Conservation (phyloP, 2,113 vertebrate genomes). For the Syngnathoides biaculeatus region DNA sequence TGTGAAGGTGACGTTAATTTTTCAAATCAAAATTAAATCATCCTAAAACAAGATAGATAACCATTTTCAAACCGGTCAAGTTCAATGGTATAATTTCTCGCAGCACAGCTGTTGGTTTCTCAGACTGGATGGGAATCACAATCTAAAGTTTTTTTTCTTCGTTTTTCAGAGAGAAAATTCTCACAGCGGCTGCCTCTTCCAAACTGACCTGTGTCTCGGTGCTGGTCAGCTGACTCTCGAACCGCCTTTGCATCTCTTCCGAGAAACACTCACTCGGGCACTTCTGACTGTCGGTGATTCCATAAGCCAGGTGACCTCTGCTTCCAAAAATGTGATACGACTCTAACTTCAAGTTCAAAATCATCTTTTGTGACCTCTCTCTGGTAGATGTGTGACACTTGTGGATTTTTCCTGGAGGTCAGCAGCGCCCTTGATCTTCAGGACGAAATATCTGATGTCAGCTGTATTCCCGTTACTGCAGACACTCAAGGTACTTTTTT, state of each 20-base stretch:
- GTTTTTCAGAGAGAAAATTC: slow-evolving; percentile 48
- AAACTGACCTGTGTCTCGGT: slow-evolving; percentile 64
- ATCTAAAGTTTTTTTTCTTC: background rate
- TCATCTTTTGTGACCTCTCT: background rate
- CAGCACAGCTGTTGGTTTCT: too few species aligned
- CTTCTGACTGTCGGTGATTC: slow-evolving; percentile 51
- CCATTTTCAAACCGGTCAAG: too few species aligned
- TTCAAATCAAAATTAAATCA: background rate
- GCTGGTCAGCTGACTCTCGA: slow-evolving; percentile 51
- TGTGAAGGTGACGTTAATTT: slow-evolving; percentile 64
- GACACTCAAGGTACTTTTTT: slow-evolving; percentile 19
- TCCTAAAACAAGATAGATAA: background rate
- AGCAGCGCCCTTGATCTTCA: slow-evolving; percentile 15
- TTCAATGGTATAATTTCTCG: too few species aligned
- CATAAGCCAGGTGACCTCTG: slow-evolving; percentile 64
- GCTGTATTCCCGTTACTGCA: background rate
- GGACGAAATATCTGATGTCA: slow-evolving; percentile 8
- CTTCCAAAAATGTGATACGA: background rate
- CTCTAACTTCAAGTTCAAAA: background rate
- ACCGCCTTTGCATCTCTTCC: slow-evolving; percentile 64
- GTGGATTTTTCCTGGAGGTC: slow-evolving; percentile 50
- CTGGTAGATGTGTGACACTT: slow-evolving; percentile 60
- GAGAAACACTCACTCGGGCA: slow-evolving; percentile 49
- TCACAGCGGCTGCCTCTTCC: slow-evolving; percentile 55
- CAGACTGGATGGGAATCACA: background rate